These are phyloP conservation scores for Casuarius casuarius DNA, from an alignment of 2,113 vertebrate genomes.

Conservation along the genomic window DNA sequence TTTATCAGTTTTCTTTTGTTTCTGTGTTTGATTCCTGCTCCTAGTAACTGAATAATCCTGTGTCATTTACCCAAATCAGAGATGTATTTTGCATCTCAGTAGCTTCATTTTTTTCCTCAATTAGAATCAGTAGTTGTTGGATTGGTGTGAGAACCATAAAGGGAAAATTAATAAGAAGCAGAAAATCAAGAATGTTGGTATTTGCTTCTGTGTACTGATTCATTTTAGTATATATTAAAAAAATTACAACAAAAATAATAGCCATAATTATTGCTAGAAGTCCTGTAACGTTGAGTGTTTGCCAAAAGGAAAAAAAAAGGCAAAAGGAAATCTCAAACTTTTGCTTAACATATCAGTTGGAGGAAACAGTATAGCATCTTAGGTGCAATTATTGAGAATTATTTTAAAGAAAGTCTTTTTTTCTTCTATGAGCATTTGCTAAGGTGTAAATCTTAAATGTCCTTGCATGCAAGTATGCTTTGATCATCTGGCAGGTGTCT, in stretches of 20 bases:
- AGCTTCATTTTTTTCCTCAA: background rate
- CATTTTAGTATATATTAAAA: background rate
- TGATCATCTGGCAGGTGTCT: background rate
- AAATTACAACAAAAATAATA: background rate
- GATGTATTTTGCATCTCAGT: background rate
- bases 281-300: background rate
- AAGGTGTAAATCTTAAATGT: background rate
- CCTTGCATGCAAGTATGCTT: background rate
- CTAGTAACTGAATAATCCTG: background rate
- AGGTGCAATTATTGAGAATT: background rate
- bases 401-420: background rate
- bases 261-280: background rate
- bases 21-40: background rate
- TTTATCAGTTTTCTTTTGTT: background rate
- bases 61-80: background rate
- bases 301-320: accelerated
- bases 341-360: background rate
- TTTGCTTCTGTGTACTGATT: background rate
- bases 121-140: background rate
- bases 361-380: background rate
- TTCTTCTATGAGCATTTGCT: background rate
- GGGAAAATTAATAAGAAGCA: background rate
- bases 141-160: background rate
- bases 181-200: background rate
- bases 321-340: background rate